Evolutionary conservation across 2,113 vertebrate species (phyloP).

Genomic region (Ictalurus punctatus): DNA sequence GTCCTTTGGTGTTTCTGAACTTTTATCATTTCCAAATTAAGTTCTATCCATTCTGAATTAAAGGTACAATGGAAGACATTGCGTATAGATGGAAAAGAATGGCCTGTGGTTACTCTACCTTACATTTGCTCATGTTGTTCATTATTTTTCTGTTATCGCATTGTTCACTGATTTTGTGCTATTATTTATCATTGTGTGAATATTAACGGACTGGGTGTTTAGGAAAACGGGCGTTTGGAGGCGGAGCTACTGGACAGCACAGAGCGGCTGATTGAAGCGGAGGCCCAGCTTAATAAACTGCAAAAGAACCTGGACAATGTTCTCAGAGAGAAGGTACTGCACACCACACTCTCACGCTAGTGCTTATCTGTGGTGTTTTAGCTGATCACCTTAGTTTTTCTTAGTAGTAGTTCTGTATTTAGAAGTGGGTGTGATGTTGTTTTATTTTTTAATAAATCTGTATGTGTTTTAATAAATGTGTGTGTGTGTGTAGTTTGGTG

Average conservation of each 20-base stretch:
- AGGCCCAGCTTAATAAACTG: slow-evolving; percentile 80
- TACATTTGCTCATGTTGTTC: not conserved
- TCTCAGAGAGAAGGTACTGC: slow-evolving; percentile 84
- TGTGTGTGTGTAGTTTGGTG: slow-evolving; percentile 79
- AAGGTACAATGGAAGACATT: not conserved
- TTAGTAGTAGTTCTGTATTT: not conserved
- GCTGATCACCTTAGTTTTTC: not conserved
- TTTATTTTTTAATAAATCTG: not conserved
- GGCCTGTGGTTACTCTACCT: not conserved
- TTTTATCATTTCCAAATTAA: not conserved
- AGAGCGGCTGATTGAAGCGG: slow-evolving; percentile 80
- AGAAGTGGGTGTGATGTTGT: no score
- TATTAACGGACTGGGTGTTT: slow-evolving; percentile 3
- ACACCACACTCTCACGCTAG: not conserved
- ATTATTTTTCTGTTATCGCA: not conserved
- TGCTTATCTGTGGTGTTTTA: not conserved
- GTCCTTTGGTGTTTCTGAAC: not conserved
- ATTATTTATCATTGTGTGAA: not conserved
- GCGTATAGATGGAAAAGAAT: not conserved
- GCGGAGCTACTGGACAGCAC: slow-evolving; percentile 82
- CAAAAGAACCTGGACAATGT: slow-evolving; percentile 85
- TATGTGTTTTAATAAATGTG: not conserved
- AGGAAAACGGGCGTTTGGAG: slow-evolving; percentile 91
- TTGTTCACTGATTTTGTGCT: not conserved
- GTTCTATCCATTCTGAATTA: not conserved